Evolutionary conservation across 2,113 vertebrate species (phyloP), one percentile per base, ranked within the genome.

Genomic region (Paralichthys olivaceus): DNA sequence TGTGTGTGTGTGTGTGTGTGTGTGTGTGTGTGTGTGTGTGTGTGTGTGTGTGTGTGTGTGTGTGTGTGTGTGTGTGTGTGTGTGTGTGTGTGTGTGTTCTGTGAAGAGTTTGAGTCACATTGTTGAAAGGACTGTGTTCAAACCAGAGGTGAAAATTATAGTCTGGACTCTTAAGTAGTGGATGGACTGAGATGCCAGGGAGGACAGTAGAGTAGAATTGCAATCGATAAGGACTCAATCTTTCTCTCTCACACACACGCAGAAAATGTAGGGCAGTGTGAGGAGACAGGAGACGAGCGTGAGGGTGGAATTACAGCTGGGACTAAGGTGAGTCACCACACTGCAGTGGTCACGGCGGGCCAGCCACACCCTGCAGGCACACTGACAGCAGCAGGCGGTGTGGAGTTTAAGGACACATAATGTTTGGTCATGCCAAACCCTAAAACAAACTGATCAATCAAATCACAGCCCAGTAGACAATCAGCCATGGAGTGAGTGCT

Each of bases 251-350:
- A 69, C 43, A 62, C 61, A 66, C 45, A 56, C 53, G 40, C 20
- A 76, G 4, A 1, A 40, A 34, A 85, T 63, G 63, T 73, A 74
- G 72, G 72, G 47, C 79, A 80, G 58, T 20, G 56, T 79, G 68
- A 51, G 34, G 23, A 8, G 45, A 72, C 54, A 68, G 56, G 51
- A 32, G 37, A 68, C 25, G 59, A 66, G 29, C 66, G 43, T 54
- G 55, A 75, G 80, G 58, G 17, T 88, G 74, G 55, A 84, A 88
- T 90, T 84, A 82, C 86, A 87, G 86, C 83, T 32, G 56, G 53
- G 69, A 64, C 79, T 73, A 72, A 87, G 85, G 86, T 92, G 85
- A 89, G 86, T 87, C 89, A 89, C 67, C 19, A 63, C 72, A 75
- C 80, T 81, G 84, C 90, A 79, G 81, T 60, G 85, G 66, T 59